These are phyloP conservation scores for Ciona savignyi DNA, from an alignment of 23 tunicate genomes.

Conservation along the genomic window DNA sequence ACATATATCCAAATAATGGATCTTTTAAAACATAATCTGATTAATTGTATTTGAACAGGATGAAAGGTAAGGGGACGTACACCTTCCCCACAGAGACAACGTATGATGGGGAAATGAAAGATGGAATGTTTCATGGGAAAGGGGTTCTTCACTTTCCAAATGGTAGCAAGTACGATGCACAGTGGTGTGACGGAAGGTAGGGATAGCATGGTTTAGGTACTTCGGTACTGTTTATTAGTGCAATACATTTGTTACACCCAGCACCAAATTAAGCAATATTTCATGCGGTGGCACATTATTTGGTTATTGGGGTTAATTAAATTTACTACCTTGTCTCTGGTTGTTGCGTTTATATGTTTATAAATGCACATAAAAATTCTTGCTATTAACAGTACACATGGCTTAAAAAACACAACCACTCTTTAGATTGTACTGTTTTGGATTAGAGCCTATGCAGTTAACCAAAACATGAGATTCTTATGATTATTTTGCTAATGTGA, in stretches of 20 bases:
- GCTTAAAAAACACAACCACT: too few species aligned
- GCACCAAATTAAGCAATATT: too few species aligned
- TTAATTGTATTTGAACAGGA: slow-evolving; percentile 14
- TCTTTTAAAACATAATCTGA: background rate
- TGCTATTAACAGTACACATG: too few species aligned
- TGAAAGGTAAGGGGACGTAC: slow-evolving; percentile 82
- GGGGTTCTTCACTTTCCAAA: slow-evolving; percentile 79
- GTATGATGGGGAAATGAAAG: slow-evolving; percentile 76
- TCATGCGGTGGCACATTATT: too few species aligned
- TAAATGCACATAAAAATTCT: too few species aligned
- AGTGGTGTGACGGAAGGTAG: slow-evolving; percentile 74
- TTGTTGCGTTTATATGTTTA: too few species aligned
- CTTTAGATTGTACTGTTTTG: too few species aligned
- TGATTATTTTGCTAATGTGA: background rate
- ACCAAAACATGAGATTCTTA: background rate
- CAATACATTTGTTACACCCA: background rate
- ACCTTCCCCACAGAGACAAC: slow-evolving; percentile 62
- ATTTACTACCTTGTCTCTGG: background rate
- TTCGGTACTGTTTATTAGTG: background rate
- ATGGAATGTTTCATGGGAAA: slow-evolving; percentile 90
- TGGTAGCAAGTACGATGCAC: slow-evolving; percentile 81
- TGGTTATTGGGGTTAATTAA: too few species aligned
- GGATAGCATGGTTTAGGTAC: background rate
- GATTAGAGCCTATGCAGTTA: too few species aligned
- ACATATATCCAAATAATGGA: too few species aligned